A percentile compares a stretch with the other conserved stretches of the same genome.
phyloP scores from a whole-genome alignment of 1,140 invertebrate genomes.

The Dinothrombium tinctorium region DNA sequence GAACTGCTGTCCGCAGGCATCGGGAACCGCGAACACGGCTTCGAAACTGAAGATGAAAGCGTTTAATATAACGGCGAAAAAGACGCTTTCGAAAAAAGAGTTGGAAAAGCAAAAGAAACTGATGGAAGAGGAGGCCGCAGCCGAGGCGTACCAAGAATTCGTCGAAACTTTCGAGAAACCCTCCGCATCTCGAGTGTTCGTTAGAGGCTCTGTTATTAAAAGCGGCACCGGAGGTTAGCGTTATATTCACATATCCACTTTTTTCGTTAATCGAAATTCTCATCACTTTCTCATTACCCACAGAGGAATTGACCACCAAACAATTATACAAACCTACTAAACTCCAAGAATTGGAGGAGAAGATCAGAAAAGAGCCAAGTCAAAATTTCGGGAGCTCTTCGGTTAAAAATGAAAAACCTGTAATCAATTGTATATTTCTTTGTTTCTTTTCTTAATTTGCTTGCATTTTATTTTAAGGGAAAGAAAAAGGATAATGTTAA shows the following conservation, averaged over 20 bases:
- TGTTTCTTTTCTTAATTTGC: constrained; percentile 32
- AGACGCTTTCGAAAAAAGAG: constrained; percentile 5
- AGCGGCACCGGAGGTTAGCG: constrained; percentile 64
- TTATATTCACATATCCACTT: background rate
- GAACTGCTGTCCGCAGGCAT: too few relatives aligned
- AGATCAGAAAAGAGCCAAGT: constrained; percentile 20
- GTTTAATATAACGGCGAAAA: too few relatives aligned
- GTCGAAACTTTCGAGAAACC: constrained; percentile 85
- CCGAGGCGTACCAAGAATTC: constrained; percentile 80
- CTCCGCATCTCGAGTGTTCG: constrained; percentile 67
- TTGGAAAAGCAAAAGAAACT: constrained; percentile 13
- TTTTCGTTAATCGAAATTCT: background rate
- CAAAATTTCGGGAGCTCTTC: constrained; percentile 20
- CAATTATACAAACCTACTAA: constrained; percentile 82
- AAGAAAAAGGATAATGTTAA: constrained; percentile 64
- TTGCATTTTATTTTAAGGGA: constrained; percentile 27
- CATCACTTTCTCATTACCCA: background rate
- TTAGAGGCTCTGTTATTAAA: constrained; percentile 88
- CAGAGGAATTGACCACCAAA: constrained; percentile 52
- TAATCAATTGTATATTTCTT: background rate
- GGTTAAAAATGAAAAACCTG: background rate
- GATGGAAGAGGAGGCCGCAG: constrained; percentile 18
- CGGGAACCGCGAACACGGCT: too few relatives aligned
- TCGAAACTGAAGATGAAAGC: too few relatives aligned
- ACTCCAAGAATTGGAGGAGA: constrained; percentile 32